Evolutionary conservation across 2,113 vertebrate species (phyloP).

Genomic region (Tor tambroides): DNA sequence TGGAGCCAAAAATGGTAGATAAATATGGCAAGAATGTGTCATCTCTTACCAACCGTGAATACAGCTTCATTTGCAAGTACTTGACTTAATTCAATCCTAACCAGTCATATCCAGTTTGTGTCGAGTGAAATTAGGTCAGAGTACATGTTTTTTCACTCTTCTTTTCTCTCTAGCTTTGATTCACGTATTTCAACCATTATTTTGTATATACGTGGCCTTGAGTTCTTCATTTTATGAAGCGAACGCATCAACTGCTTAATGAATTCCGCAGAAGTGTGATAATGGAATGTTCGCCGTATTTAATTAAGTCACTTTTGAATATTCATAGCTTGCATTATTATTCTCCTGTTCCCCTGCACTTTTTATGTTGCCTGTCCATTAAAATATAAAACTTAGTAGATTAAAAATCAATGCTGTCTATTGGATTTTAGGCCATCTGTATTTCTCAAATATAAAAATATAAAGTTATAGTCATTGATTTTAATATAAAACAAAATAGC

Average conservation of each 20-base stretch:
- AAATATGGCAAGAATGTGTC: neutral
- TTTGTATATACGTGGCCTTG: constrained; percentile 43
- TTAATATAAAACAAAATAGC: no score
- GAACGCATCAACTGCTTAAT: constrained; percentile 2
- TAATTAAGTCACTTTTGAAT: constrained; percentile 34
- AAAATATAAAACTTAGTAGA: neutral
- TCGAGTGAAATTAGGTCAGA: constrained; percentile 58
- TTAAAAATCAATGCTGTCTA: neutral
- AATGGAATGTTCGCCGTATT: constrained; percentile 15
- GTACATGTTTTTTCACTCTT: constrained; percentile 3
- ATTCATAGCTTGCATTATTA: constrained; percentile 20
- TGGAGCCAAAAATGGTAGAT: neutral
- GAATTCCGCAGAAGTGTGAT: neutral
- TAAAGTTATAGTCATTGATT: no score
- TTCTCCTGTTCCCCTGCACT: neutral
- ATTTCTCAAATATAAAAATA: no score
- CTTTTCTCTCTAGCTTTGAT: constrained; percentile 33
- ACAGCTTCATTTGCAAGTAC: constrained; percentile 7
- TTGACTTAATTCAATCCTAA: constrained; percentile 51
- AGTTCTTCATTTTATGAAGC: constrained; percentile 32
- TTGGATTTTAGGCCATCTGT: neutral
- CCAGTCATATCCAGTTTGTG: constrained; percentile 49
- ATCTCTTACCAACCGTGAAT: constrained; percentile 10
- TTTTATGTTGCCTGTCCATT: neutral
- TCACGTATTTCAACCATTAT: constrained; percentile 9